A percentile compares a stretch with the other conserved stretches of the same genome.
phyloP scores from a whole-genome alignment of 92 coral and sea anemone genomes.

The Parazoanthus darwini region DNA sequence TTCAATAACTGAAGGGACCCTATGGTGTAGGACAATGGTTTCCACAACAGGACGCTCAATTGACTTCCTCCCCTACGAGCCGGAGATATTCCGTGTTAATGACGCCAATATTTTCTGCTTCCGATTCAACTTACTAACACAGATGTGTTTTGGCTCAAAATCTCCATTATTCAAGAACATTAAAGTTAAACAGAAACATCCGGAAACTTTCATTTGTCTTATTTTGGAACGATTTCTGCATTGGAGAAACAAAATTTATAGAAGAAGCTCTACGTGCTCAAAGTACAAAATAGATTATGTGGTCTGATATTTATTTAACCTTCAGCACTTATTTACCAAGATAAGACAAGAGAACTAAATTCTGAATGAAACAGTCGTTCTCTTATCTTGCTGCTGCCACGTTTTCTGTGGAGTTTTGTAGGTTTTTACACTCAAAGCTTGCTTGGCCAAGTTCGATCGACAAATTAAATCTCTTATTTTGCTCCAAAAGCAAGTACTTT shows the following conservation, averaged over 20 bases:
- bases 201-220: not conserved
- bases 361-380: not conserved
- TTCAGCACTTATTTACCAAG: not conserved
- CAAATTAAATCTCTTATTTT: slow-evolving; percentile 21
- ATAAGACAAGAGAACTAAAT: not conserved
- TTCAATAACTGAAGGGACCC: slow-evolving; percentile 49
- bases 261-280: not conserved
- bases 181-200: slow-evolving; percentile 15
- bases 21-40: slow-evolving; percentile 50
- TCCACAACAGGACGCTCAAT: slow-evolving; percentile 47
- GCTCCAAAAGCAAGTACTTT: not conserved
- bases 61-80: slow-evolving; percentile 35
- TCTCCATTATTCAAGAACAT: not conserved
- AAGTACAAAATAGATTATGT: slow-evolving; percentile 22
- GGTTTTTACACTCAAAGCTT: not conserved
- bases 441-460: not conserved
- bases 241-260: not conserved
- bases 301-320: not conserved
- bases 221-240: not conserved
- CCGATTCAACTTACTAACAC: slow-evolving; percentile 26
- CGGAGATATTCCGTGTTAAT: slow-evolving; percentile 16
- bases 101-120: slow-evolving; percentile 21
- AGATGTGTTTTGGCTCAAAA: slow-evolving; percentile 34
- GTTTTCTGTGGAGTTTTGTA: not conserved
- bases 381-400: too few relatives aligned